Base-by-base conservation (phyloP, 2,797 vertebrate species). In the Neomorphus geoffroyi region DNA sequence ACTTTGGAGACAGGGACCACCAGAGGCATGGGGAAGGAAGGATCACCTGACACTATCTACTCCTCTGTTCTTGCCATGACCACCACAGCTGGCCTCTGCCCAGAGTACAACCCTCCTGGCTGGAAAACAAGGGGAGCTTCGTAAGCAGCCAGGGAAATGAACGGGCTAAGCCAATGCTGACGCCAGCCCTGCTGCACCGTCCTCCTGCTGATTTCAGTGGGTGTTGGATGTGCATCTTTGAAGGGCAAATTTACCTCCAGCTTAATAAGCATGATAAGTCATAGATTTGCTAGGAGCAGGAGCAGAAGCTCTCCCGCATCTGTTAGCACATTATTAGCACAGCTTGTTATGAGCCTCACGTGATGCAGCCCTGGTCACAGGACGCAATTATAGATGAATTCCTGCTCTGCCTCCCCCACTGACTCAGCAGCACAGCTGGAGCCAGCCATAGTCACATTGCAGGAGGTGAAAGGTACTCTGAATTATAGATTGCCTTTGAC, bases 401-500 rank as follows among this genome's bases (percentile, higher is more conserved):
- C 93, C 90, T 92, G 86, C 88, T 85, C 21, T 87, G 39, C 84
- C 80, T 91, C 84, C 92, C 94, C 64, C 83, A 61, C 93, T 95
- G 95, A 96, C 95, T 95, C 95, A 94, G 94, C 96, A 95, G 90
- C 95, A 92, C 96, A 96, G 95, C 96, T 95, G 93, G 94, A 96
- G 92, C 93, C 88, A 96, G 95, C 80, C 93, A 78, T 7, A 92
- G 86, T 87, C 92, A 94, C 95, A 83, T 94, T 87, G 93, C 92
- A 78, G 90, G 92, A 94, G 90, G 92, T 94, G 96, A 95, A 94
- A 91, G 86, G 86, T 95, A 56, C 88, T 89, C 86, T 94, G 94
- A 97, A 96, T 96, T 96, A 96, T 94, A 93, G 93, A 96, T 94
- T 87, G 86, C 88, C 95, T 96, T 96, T 96, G 96, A 96, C 95